Base-by-base conservation (phyloP, 1,140 invertebrate species). In the Drosophila kanapiae region DNA sequence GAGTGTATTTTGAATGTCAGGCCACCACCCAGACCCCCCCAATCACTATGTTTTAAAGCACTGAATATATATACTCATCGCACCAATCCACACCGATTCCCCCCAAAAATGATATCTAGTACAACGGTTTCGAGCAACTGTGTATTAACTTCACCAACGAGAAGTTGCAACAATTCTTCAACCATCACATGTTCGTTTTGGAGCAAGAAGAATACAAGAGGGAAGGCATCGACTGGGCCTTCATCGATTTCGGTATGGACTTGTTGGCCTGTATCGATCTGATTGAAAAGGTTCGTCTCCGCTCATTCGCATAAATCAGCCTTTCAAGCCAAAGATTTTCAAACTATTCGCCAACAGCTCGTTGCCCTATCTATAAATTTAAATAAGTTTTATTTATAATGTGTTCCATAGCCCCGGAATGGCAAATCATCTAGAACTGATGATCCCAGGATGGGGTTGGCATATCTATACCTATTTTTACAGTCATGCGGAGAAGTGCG, bases 121-220 rank as follows among this genome's bases (percentile, higher is more conserved):
- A 95, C 95, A 99, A 99, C 96, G 98, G 98, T 94, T 99, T 99
- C 95, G 98, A 99, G 95, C 98, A 99, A 95, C 95, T 99, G 93
- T 97, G 98, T 95, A 99, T 99, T 96, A 99, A 99, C 95, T 99
- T 98, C 95, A 99, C 98, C 94, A 99, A 99, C 94, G 98, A 99
- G 95, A 98, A 98, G 94, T 95, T 99, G 84, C 98, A 99, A 94
- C 98, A 99, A 94, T 99, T 99, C 96, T 99, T 99, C 96, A 99
- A 99, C 94, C 98, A 99, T 94, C 98, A 99, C 96, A 99, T 99
- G 98, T 99, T 99, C 94, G 98, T 99, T 86, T 95, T 99, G 91
- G 98, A 99, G 95, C 97, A 98, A 96, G 97, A 98, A 95, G 98
- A 99, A 94, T 99, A 99, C 95, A 98, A 98, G 94, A 96, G 95